Conservation (phyloP, 2,797 vertebrate genomes). For the Podarcis lilfordi region DNA sequence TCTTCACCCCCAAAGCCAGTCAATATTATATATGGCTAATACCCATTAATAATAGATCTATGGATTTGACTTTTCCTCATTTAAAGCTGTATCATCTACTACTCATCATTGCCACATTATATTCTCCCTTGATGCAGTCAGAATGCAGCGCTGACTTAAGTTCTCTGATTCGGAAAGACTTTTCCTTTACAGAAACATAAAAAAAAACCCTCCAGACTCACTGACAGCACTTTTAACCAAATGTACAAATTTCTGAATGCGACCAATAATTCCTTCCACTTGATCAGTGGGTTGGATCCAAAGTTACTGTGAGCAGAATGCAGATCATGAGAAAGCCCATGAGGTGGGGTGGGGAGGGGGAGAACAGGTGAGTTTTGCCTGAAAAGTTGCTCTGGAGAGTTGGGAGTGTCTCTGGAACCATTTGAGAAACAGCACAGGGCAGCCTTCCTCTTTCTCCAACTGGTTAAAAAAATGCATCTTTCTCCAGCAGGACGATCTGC, state of each 20-base stretch:
- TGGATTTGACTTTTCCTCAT: neutral
- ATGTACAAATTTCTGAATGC: neutral
- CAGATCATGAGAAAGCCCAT: too few relatives aligned
- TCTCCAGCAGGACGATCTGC: neutral
- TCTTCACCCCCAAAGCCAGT: neutral
- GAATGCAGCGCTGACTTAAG: neutral
- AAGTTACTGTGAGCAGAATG: too few relatives aligned
- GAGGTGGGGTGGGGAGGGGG: too few relatives aligned
- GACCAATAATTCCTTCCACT: neutral
- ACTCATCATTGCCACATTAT: neutral
- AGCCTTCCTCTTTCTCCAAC: too few relatives aligned
- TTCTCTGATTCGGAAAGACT: constrained; percentile 13
- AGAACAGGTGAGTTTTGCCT: too few relatives aligned
- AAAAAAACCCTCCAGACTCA: neutral
- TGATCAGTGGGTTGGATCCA: too few relatives aligned
- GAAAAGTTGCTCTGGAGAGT: neutral
- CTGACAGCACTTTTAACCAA: neutral
- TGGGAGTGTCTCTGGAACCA: neutral
- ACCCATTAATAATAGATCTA: neutral
- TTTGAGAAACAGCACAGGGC: too few relatives aligned
- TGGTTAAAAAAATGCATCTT: neutral
- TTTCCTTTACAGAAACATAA: neutral
- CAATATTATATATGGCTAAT: neutral
- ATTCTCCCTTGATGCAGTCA: neutral
- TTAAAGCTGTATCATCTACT: neutral